These are phyloP conservation scores for Leptinotarsa peninsularis DNA, from an alignment of 2,888 invertebrate species.

Conservation along the genomic window DNA sequence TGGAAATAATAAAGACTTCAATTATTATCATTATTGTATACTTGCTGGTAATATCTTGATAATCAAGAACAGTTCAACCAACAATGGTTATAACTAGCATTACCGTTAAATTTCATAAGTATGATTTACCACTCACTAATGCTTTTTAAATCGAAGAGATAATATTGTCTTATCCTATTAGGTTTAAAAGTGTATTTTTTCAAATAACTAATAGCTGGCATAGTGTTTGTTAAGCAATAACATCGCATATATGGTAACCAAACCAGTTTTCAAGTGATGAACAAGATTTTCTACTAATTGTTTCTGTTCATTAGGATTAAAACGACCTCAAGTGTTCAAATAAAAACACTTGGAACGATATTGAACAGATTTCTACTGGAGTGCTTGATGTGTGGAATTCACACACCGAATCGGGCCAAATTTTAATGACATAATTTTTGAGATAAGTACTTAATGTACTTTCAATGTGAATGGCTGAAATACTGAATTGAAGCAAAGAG, in stretches of 20 bases:
- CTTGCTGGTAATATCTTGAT: too few species aligned
- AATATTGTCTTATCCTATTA: constrained; percentile 34
- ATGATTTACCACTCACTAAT: not conserved
- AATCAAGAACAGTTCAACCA: not conserved
- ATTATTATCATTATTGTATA: too few species aligned
- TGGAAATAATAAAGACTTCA: too few species aligned
- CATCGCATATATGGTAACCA: constrained; percentile 30
- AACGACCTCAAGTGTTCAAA: constrained; percentile 13
- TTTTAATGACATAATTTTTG: not conserved
- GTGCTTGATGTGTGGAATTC: not conserved
- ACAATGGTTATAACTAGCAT: not conserved
- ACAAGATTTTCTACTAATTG: constrained; percentile 32
- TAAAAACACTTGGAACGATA: constrained; percentile 16
- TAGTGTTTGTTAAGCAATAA: constrained; percentile 35
- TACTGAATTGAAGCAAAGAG: too few species aligned
- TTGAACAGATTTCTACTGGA: constrained; percentile 3
- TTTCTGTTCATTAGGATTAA: constrained; percentile 28
- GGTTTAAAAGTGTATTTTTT: constrained; percentile 32
- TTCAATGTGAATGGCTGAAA: too few species aligned
- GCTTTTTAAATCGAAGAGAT: constrained; percentile 30
- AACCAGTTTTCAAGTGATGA: constrained; percentile 33
- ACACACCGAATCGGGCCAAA: not conserved
- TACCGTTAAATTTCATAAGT: not conserved
- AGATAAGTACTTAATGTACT: too few species aligned
- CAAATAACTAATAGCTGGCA: constrained; percentile 20